Evolutionary conservation across 2,113 vertebrate species (phyloP), one percentile per base, ranked within the genome.

Genomic region (Anarrhichthys ocellatus): DNA sequence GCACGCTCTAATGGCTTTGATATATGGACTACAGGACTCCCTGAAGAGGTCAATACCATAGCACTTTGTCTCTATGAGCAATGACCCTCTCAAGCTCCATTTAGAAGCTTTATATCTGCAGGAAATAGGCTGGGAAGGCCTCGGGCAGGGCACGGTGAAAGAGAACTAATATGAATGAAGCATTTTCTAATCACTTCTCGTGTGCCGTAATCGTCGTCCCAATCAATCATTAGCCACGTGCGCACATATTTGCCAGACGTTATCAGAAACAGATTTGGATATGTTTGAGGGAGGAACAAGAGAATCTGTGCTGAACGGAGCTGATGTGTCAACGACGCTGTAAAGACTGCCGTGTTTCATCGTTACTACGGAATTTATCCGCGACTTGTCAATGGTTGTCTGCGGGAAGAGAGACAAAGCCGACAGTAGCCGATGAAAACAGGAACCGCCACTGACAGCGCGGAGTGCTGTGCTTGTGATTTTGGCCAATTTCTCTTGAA

Each of bases 11-110:
- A 94, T 93, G 91, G 92, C 88, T 93, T 93, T 94, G 94, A 94
- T 94, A 91, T 94, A 94, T 94, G 90, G 89, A 92, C 91, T 94
- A 91, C 92, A 92, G 91, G 88, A 92, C 84, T 91, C 91, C 91
- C 90, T 83, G 90, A 94, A 95, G 93, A 94, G 92, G 94, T 95
- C 94, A 95, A 93, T 93, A 92, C 91, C 88, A 91, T 87, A 90
- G 91, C 91, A 93, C 91, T 93, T 94, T 94, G 92, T 94, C 94
- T 94, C 88, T 90, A 89, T 92, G 93, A 94, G 92, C 89, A 94
- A 94, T 91, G 92, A 94, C 89, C 93, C 92, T 92, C 93, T 94
- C 92, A 91, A 93, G 90, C 92, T 90, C 89, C 91, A 93, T 94
- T 93, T 92, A 91, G 89, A 93, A 93, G 86, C 88, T 83, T 94